Percentiles rank a stretch among this genome's conserved stretches.
Conservation (phyloP, 2,113 vertebrate species). For the Corvus moneduloides region DNA sequence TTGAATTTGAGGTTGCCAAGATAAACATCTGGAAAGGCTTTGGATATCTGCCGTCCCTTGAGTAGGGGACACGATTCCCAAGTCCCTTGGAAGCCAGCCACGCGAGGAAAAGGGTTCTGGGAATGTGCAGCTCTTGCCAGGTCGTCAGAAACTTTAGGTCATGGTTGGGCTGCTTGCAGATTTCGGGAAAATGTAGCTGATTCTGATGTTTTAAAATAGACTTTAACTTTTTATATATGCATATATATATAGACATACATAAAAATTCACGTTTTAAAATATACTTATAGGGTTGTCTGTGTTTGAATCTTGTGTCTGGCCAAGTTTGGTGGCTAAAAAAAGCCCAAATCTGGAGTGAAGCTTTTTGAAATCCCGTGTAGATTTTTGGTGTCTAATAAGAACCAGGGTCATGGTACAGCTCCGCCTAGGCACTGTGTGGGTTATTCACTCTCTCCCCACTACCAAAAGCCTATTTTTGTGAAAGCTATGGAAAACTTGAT, state of each 20-base stretch:
- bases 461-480: not conserved
- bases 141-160: not conserved
- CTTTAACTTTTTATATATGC: not conserved
- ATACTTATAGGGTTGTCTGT: not conserved
- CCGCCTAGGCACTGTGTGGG: not conserved
- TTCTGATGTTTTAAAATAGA: not conserved
- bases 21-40: slow-evolving; percentile 39
- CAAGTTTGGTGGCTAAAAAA: not conserved
- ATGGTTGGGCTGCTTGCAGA: not conserved
- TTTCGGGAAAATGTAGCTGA: not conserved
- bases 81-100: not conserved
- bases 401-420: not conserved
- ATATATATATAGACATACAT: not conserved
- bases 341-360: not conserved
- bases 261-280: not conserved
- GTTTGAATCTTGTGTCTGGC: not conserved
- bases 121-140: not conserved
- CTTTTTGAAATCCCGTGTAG: not conserved
- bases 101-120: not conserved
- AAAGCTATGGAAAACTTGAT: not conserved
- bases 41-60: not conserved
- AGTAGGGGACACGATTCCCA: not conserved
- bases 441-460: not conserved
- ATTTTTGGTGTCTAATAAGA: not conserved
- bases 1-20: not conserved